These are phyloP conservation scores for Ormyrus rosae DNA, from an alignment of 2,888 invertebrate species.

Conservation along the genomic window DNA sequence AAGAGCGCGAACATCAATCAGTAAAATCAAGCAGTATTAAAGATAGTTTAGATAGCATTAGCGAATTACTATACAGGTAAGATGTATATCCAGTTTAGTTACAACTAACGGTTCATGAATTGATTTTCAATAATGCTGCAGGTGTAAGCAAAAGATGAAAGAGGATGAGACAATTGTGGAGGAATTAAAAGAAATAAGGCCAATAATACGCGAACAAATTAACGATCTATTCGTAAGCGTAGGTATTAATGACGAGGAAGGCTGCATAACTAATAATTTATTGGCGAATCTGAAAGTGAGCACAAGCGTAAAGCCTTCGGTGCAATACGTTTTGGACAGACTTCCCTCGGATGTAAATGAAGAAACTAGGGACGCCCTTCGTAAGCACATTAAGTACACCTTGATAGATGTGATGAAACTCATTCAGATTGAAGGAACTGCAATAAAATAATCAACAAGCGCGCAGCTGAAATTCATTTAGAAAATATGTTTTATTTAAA, in stretches of 20 bases:
- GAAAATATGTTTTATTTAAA: conserved; percentile 12
- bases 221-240: conserved; percentile 58
- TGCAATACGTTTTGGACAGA: conserved; percentile 56
- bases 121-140: not conserved
- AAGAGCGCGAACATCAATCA: not conserved
- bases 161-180: conserved; percentile 73
- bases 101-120: too few relatives aligned
- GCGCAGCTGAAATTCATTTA: not conserved
- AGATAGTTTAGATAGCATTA: conserved; percentile 28
- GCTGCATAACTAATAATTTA: conserved; percentile 45
- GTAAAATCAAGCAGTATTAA: not conserved
- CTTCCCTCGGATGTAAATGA: conserved; percentile 51
- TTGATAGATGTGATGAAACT: conserved; percentile 58
- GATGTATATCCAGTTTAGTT: not conserved
- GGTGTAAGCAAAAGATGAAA: conserved; percentile 64
- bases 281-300: conserved; percentile 54
- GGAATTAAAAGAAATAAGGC: conserved; percentile 75
- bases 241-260: conserved; percentile 54
- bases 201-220: conserved; percentile 60
- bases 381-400: conserved; percentile 55
- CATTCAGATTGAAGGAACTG: conserved; percentile 31
- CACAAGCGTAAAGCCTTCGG: conserved; percentile 45
- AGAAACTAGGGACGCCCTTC: conserved; percentile 55
- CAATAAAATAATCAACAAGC: conserved; percentile 5
- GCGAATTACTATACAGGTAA: conserved; percentile 38